Base-by-base conservation (phyloP, 2,797 vertebrate species). In the Ctenopoma kingsleyae region DNA sequence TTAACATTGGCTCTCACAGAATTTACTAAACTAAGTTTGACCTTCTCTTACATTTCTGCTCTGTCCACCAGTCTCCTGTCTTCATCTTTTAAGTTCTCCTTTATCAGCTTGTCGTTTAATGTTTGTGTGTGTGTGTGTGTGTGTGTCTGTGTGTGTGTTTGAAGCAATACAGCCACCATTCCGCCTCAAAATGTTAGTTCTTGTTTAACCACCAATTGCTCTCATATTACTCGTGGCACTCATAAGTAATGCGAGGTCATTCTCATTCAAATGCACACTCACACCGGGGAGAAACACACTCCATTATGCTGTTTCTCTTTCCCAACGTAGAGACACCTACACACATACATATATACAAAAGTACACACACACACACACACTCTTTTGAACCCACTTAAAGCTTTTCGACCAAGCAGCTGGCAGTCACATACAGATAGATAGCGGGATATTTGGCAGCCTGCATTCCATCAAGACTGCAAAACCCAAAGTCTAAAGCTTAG, bases 201-300 rank as follows among this genome's bases (percentile, higher is more conserved):
- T 86, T 47, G 60, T 77, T 76, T 77, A 84, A 90, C 89, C 82
- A 5, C 91, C 59, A 54, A 86, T 83, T 50, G 87, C 80, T 86
- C 88, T 92, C 91, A 78, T 83, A 63, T 93, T 93, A 86, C 91
- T 90, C 84, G 84, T 88, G 87, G 88, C 88, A 88, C 83, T 87
- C 89, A 81, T 91, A 89, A 91, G 88, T 86, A 89, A 92, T 90
- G 90, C 87, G 57, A 90, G 92, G 92, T 92, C 90, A 91, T 91
- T 90, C 90, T 91, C 90, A 92, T 92, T 92, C 86, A 90, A 83
- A 92, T 91, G 90, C 88, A 84, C 57, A 23, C 82, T 87, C 91
- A 91, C 90, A 91, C 74, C 67, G 12, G 62, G 74, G 84, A 89
- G 86, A 93, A 92, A 92, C 84, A 59, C 76, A 75, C 74, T 85